Conservation (phyloP, 2,888 invertebrate species). For the Polylopha cassiicola region DNA sequence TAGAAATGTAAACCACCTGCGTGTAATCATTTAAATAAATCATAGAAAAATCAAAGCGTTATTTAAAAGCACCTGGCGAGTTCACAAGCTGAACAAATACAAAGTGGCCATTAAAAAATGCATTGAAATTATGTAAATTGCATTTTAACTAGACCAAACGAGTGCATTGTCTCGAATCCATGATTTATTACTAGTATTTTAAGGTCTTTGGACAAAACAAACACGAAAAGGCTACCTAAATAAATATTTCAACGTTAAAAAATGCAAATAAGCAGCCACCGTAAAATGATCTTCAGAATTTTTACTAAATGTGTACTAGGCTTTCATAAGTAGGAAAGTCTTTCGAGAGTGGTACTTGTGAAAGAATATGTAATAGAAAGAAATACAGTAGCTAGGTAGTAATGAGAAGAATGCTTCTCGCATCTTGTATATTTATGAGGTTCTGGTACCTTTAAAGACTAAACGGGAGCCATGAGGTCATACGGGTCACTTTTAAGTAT, state of each 20-base stretch:
- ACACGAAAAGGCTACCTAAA: slow-evolving; percentile 58
- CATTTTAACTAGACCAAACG: slow-evolving; percentile 22
- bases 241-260: slow-evolving; percentile 54
- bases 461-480: slow-evolving; percentile 8
- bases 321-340: slow-evolving; percentile 10
- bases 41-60: too few species aligned
- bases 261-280: slow-evolving; percentile 40
- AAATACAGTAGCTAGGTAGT: slow-evolving; percentile 35
- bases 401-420: slow-evolving; percentile 31
- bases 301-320: slow-evolving; percentile 24
- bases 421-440: slow-evolving; percentile 35
- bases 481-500: slow-evolving; percentile 9
- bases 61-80: too few species aligned
- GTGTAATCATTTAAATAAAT: too few species aligned
- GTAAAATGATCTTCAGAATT: slow-evolving; percentile 14
- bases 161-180: slow-evolving; percentile 33
- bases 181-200: slow-evolving; percentile 45
- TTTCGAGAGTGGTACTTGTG: slow-evolving; percentile 13
- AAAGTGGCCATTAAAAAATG: slow-evolving; percentile 16
- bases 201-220: slow-evolving; percentile 49
- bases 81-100: too few species aligned
- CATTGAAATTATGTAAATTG: slow-evolving; percentile 21
- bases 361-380: slow-evolving; percentile 25
- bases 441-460: slow-evolving; percentile 25
- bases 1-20: too few species aligned